Evolutionary conservation across 23 tunicate species (phyloP), one percentile per base, ranked within the genome.

Genomic region (Oikopleura dioica): DNA sequence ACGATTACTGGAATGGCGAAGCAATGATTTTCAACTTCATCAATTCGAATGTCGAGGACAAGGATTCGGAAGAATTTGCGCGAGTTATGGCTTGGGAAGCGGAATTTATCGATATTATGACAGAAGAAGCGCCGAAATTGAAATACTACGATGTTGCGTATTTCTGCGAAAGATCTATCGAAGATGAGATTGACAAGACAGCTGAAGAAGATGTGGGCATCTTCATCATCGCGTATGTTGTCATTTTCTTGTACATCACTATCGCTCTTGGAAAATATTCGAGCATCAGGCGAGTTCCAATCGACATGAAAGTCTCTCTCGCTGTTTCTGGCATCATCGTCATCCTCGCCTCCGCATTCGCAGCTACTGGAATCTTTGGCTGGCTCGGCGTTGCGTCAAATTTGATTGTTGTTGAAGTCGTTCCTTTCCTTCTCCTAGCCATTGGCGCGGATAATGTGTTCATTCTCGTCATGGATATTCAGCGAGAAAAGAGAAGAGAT

Each of bases 381-480:
- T 94, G 87, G 76, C 78, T 81, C 32, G 89, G 88, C 0, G 80
- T 87, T 38, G 84, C 88, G 1, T 86, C 95, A 2, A 86, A 94
- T 29, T 51, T 94, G 35, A 94, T 94, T 75, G 99, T 94, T 0
- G 86, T 94, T 35, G 99, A 94, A 77, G 99, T 94, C 29, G 99
- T 94, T 35, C 99, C 99, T 23, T 94, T 94, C 59, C 75, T 94
- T 50, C 86, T 94, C 4, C 82, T 94, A 24, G 99, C 99, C 1
- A 86, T 94, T 79, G 99, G 99, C 1, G 99, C 99, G 1, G 99
- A 94, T 68, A 94, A 94, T 76, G 84, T 94, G 37, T 94, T 94
- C 51, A 94, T 94, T 72, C 80, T 94, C 33, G 72, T 63, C 30
- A 63, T 63, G 72, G 72, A 63, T 28, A 63, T 63, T 63, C 72